Evolutionary conservation across 2,888 invertebrate species (phyloP), one percentile per base, ranked within the genome.

Genomic region (Watsonalla cultraria): DNA sequence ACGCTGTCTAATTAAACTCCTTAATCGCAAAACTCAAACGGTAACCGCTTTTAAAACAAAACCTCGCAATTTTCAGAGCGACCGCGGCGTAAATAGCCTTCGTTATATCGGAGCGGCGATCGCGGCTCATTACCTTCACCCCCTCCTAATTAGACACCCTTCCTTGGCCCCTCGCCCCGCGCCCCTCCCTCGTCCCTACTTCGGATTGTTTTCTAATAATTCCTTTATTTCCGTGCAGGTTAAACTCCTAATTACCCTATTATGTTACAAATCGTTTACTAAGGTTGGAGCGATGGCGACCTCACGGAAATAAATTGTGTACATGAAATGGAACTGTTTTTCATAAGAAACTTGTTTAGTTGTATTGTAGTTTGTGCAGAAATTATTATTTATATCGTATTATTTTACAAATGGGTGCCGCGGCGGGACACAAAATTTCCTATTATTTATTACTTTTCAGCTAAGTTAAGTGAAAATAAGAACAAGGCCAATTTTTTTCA

Each of bases 1-100:
- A 90, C 86, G 78, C 79, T 81, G 86, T 87, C 87, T 90, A 90
- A 90, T 90, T 90, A 89, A 90, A 90, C 89, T 89, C 88, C 86
- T 89, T 90, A 89, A 90, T 90, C 90, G 89, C 87, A 82, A 88
- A 89, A 90, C 88, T 90, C 89, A 89, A 90, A 88, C 88, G 87
- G 84, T 85, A 83, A 87, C 86, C 86, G 88, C 87, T 88, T 89
- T 89, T 87, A 89, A 89, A 89, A 90, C 89, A 89, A 88, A 89
- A 88, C 87, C 86, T 85, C 82, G 87, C 88, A 86, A 89, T 89
- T 88, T 87, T 86, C 83, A 72, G 79, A 85, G 82, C 84, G 89
- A 81, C 89, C 88, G 84, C 86, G 86, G 84, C 86, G 86, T 84
- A 87, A 86, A 88, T 88, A 88, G 85, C 85, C 83, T 80, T 80